A percentile compares a stretch with the other conserved stretches of the same genome.
Evolutionary conservation across 2,797 vertebrate species (phyloP).

Genomic region (Acanthurus tractus): DNA sequence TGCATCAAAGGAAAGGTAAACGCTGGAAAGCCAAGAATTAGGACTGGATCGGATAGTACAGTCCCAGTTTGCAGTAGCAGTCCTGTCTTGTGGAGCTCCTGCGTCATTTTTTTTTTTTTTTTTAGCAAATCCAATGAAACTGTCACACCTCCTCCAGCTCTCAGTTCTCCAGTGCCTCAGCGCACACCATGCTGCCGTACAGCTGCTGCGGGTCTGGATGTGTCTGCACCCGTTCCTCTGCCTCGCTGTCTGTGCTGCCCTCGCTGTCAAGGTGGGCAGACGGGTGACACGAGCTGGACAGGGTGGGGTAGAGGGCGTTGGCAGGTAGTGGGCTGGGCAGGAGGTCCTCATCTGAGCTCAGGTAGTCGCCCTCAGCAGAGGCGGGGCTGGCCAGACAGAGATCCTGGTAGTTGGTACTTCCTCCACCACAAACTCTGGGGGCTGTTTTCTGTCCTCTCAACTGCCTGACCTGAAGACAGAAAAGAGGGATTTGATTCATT

Average conservation of each 20-base stretch:
- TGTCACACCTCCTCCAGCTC: conserved; percentile 12
- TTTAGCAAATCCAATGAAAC: conserved; percentile 30
- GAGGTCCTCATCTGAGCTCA: conserved; percentile 95
- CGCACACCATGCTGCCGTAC: conserved; percentile 84
- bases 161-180: conserved; percentile 87
- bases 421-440: conserved; percentile 74
- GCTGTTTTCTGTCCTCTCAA: conserved; percentile 88
- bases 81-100: conserved; percentile 28
- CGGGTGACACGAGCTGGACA: conserved; percentile 84
- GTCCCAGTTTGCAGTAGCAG: conserved; percentile 42
- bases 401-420: conserved; percentile 84
- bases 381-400: conserved; percentile 89
- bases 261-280: conserved; percentile 89
- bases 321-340: conserved; percentile 89
- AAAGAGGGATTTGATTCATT: background rate
- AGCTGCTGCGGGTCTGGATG: conserved; percentile 82
- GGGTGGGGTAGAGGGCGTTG: conserved; percentile 86
- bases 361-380: conserved; percentile 92
- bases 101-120: conserved; percentile 37
- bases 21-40: conserved; percentile 52
- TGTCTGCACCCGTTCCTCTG: conserved; percentile 81
- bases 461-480: conserved; percentile 87
- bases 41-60: conserved; percentile 41
- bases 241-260: conserved; percentile 94
- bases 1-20: conserved; percentile 56